phyloP scores from a whole-genome alignment of 2,113 vertebrate species.

The Ochotona curzoniae region DNA sequence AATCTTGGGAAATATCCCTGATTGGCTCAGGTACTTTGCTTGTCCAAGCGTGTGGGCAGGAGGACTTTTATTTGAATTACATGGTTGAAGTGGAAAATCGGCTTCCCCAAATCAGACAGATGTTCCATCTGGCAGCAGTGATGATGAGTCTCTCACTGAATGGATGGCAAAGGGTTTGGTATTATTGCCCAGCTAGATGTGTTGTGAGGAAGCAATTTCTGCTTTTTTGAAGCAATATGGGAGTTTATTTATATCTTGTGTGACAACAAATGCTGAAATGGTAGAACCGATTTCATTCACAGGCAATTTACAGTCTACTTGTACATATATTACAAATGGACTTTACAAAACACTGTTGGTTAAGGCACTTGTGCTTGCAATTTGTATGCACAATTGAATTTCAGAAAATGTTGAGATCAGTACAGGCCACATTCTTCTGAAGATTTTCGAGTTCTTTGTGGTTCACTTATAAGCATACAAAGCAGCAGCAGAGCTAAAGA shows the following conservation, averaged over 20 bases:
- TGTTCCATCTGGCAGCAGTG: neutral
- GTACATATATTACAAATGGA: neutral
- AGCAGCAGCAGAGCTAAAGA: neutral
- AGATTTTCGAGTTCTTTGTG: neutral
- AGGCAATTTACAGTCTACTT: neutral
- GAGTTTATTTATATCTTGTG: neutral
- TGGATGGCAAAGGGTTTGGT: neutral
- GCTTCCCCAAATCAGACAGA: neutral
- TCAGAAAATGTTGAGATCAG: neutral
- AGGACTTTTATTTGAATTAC: neutral
- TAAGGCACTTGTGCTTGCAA: neutral
- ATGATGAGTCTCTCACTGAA: neutral
- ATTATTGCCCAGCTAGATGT: neutral
- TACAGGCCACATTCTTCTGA: neutral
- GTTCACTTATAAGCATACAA: neutral
- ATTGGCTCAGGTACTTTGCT: neutral
- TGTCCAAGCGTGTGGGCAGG: neutral
- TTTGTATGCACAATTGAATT: neutral
- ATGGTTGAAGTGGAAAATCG: neutral
- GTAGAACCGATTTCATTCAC: neutral
- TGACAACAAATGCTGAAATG: neutral
- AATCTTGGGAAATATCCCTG: neutral
- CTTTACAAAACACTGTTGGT: neutral
- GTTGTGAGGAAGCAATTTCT: neutral
- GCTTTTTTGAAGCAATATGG: neutral